Percentiles rank a stretch among this genome's conserved stretches.
phyloP scores from a whole-genome alignment of 2,888 invertebrate species.

The Trichacis sp. region DNA sequence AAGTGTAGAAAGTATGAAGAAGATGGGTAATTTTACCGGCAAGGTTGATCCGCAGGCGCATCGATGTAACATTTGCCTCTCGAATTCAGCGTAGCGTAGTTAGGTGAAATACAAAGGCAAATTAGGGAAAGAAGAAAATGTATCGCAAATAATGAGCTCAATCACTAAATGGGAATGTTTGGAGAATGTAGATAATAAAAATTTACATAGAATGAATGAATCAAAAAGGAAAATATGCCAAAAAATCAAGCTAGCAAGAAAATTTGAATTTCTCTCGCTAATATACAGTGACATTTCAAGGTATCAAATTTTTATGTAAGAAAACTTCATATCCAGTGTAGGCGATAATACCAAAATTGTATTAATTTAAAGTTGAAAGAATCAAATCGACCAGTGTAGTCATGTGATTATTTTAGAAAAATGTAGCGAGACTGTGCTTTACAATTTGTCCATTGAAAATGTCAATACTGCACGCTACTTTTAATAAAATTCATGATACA shows the following conservation, averaged over 20 bases:
- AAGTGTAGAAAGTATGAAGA: background rate
- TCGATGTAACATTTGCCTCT: conserved; percentile 21
- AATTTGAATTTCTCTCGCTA: too few species aligned
- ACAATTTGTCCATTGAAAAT: conserved; percentile 22
- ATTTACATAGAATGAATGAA: too few species aligned
- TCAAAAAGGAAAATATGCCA: too few species aligned
- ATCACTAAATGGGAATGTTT: background rate
- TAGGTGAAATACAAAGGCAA: conserved; percentile 2
- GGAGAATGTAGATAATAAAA: too few species aligned
- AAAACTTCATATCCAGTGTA: conserved; percentile 4
- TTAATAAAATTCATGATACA: conserved; percentile 36
- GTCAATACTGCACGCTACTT: conserved; percentile 30
- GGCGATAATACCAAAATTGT: background rate
- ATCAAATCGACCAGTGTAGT: conserved; percentile 18
- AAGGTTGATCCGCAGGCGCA: conserved; percentile 19
- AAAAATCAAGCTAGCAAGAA: too few species aligned
- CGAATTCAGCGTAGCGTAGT: conserved; percentile 16
- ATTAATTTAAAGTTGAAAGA: conserved; percentile 13
- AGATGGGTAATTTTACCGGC: background rate
- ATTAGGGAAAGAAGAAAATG: background rate
- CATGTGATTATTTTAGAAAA: conserved; percentile 19
- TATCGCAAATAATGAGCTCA: background rate
- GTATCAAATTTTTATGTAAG: background rate
- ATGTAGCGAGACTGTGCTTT: conserved; percentile 28
- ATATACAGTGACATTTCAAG: background rate